Evolutionary conservation across 2,888 invertebrate species (phyloP), one percentile per base, ranked within the genome.

Genomic region (Hydraecia micacea): DNA sequence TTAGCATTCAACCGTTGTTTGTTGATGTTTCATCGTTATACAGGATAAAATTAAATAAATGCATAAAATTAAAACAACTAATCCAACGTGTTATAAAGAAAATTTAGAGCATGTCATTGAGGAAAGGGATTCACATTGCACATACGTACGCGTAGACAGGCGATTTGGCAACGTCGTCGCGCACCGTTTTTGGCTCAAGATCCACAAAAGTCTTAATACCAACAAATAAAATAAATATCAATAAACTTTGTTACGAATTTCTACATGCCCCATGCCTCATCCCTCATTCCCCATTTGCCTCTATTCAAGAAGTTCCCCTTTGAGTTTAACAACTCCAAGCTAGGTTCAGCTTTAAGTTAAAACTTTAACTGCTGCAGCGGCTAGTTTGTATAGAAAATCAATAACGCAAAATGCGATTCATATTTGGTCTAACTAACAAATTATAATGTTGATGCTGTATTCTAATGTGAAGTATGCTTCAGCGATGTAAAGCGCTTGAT

Each of bases 351-450:
- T 74, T 55, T 46, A 75, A 75, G 62, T 67, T 73, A 28, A 69
- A 84, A 80, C 74, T 84, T 78, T 39, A 75, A 67, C 72, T 65
- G 73, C 79, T 36, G 60, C 46, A 75, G 60, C 66, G 72, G 72
- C 52, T 42, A 73, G 73, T 73, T 85, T 65, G 63, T 79, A 71
- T 81, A 25, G 85, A 78, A 76, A 85, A 81, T 85, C 82, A 85
- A 85, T 85, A 85, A 58, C 32, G 68, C 49, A 13, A 58, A 55
- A 75, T 84, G 73, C 58, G 75, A 74, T 74, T 76, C 85, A 58
- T 63, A 67, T 77, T 75, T 73, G 55, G 28, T 67, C 52, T 66
- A 58, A 67, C 58, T 71, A 42, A 42, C 9, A 42, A 42, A 9
- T 2, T 42, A 42, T 11, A 11, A 62, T 69, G 71, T 36, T 73